phyloP scores from a whole-genome alignment of 2,888 invertebrate genomes.

The Phaonia tiefii region DNA sequence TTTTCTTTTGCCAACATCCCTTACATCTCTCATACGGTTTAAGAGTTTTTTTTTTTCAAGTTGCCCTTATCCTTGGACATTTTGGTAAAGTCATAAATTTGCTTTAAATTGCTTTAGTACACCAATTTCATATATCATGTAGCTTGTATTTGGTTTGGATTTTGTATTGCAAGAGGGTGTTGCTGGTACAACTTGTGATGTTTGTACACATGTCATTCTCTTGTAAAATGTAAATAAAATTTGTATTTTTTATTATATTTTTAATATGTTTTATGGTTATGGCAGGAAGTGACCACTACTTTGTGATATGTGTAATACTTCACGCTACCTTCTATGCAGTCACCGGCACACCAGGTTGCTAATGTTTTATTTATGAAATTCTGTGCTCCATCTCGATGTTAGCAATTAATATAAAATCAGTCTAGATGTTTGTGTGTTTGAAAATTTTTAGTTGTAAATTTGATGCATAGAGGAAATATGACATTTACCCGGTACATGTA shows the following conservation, averaged over 20 bases:
- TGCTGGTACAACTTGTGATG: not conserved
- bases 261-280: constrained; percentile 38
- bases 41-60: not conserved
- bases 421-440: too few relatives aligned
- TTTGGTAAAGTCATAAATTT: constrained; percentile 17
- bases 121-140: constrained; percentile 16
- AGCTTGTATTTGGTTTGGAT: too few relatives aligned
- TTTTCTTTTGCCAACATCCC: constrained; percentile 2
- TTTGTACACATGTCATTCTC: constrained; percentile 17
- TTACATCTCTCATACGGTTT: not conserved
- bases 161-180: too few relatives aligned
- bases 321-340: too few relatives aligned
- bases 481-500: too few relatives aligned
- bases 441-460: too few relatives aligned
- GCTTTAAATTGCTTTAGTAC: constrained; percentile 32
- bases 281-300: constrained; percentile 14
- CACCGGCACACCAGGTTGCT: too few relatives aligned
- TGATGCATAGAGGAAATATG: too few relatives aligned
- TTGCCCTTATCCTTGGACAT: not conserved
- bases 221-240: constrained; percentile 32
- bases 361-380: too few relatives aligned
- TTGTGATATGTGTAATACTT: not conserved
- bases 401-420: too few relatives aligned
- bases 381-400: too few relatives aligned
- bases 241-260: constrained; percentile 30